Conservation (phyloP, 1,140 invertebrate genomes). For the Trachymyrmex cornetzi region DNA sequence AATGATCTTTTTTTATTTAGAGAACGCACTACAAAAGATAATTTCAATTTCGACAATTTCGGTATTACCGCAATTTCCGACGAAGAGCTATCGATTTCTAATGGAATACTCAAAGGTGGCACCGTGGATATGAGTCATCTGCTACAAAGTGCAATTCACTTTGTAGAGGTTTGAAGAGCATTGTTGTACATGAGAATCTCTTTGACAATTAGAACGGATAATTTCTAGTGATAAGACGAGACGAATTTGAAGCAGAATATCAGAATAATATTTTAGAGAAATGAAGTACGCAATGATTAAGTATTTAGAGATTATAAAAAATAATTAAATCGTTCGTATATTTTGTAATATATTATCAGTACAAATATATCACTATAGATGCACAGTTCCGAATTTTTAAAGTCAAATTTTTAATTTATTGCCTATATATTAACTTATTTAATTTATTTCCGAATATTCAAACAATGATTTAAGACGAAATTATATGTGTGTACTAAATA, state of each 20-base stretch:
- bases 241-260: background rate
- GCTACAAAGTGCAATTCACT: background rate
- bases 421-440: background rate
- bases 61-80: too few relatives aligned
- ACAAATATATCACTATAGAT: background rate
- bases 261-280: background rate
- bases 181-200: background rate
- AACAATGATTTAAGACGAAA: background rate
- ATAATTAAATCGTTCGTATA: conserved; percentile 1
- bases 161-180: conserved; percentile 3
- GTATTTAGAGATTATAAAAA: background rate
- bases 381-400: background rate
- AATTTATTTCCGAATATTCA: background rate
- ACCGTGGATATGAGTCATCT: background rate
- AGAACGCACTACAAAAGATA: too few relatives aligned
- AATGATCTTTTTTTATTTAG: too few relatives aligned
- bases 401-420: background rate
- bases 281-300: background rate
- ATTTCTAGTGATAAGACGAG: background rate
- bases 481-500: background rate
- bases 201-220: background rate
- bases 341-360: background rate
- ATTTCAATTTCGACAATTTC: too few relatives aligned
- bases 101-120: too few relatives aligned
- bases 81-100: too few relatives aligned